A percentile compares a stretch with the other conserved stretches of the same genome.
Evolutionary conservation across 2,888 invertebrate species (phyloP).

Genomic region (Chrysodeixis includens): DNA sequence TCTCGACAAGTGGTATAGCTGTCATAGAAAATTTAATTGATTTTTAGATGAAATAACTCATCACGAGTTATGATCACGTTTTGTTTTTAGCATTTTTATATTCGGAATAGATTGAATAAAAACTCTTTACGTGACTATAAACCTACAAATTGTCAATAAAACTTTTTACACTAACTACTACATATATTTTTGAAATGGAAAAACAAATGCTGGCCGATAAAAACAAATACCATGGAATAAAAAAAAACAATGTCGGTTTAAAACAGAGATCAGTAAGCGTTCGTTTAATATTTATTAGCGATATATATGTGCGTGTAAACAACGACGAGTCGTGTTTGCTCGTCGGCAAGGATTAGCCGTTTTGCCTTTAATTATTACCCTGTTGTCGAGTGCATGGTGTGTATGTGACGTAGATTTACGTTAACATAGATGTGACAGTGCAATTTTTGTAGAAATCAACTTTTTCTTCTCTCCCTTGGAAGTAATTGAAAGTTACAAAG

Average conservation of each 20-base stretch:
- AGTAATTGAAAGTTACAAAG: too few relatives aligned
- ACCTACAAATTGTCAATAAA: too few relatives aligned
- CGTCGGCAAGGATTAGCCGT: conserved; percentile 69
- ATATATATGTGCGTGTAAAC: conserved; percentile 56
- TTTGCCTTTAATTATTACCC: conserved; percentile 73
- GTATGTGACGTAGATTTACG: conserved; percentile 35
- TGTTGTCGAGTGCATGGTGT: conserved; percentile 61
- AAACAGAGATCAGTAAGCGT: conserved; percentile 40
- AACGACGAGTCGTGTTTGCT: conserved; percentile 60
- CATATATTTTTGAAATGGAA: not conserved
- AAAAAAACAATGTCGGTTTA: conserved; percentile 27
- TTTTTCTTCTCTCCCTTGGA: too few relatives aligned
- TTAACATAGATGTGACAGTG: conserved; percentile 18
- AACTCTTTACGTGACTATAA: not conserved
- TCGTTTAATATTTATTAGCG: conserved; percentile 61
- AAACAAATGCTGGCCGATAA: not conserved
- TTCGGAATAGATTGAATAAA: not conserved
- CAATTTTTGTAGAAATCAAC: not conserved
- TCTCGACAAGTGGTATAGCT: conserved; percentile 69
- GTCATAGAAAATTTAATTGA: conserved; percentile 77
- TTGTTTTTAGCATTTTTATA: conserved; percentile 9
- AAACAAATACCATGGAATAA: conserved; percentile 20
- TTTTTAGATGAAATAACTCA: conserved; percentile 70
- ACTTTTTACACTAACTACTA: too few relatives aligned
- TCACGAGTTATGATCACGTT: conserved; percentile 31